Conservation (phyloP, 2,797 vertebrate species). For the Catharus ustulatus region DNA sequence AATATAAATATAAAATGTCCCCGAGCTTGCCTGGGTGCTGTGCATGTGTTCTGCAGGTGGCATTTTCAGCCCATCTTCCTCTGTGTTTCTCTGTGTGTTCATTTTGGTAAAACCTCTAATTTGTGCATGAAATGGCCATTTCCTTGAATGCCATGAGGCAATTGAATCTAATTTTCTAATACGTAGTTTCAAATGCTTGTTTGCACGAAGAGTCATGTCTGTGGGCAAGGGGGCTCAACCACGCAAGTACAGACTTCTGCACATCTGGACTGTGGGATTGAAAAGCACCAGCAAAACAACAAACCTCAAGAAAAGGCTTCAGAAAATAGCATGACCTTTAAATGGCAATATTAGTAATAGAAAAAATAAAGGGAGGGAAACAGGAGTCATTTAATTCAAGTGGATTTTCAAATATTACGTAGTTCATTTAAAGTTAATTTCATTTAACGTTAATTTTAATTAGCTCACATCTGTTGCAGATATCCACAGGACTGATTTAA, state of each 20-base stretch:
- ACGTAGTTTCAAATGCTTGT: not conserved
- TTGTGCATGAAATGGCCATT: not conserved
- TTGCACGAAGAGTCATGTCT: not conserved
- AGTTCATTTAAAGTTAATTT: not conserved
- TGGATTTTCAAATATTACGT: not conserved
- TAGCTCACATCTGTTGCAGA: not conserved
- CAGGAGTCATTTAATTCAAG: not conserved
- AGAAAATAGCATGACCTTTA: not conserved
- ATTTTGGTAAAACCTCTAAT: not conserved
- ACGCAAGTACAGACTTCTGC: fast-evolving
- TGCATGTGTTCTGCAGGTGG: not conserved
- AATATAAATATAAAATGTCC: not conserved
- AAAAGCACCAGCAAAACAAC: not conserved
- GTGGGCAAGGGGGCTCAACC: not conserved
- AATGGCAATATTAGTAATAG: not conserved
- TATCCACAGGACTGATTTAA: not conserved
- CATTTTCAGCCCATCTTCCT: not conserved
- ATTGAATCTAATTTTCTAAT: not conserved
- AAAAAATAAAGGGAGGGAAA: not conserved
- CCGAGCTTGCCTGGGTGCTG: not conserved
- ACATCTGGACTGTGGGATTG: not conserved
- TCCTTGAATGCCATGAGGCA: not conserved
- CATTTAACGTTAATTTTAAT: slow-evolving; percentile 7
- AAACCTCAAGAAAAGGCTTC: not conserved
- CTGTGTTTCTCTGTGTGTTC: fast-evolving